Percentiles rank a stretch among this genome's conserved stretches.
phyloP scores from a whole-genome alignment of 1,140 invertebrate species.

The Colletes gigas region DNA sequence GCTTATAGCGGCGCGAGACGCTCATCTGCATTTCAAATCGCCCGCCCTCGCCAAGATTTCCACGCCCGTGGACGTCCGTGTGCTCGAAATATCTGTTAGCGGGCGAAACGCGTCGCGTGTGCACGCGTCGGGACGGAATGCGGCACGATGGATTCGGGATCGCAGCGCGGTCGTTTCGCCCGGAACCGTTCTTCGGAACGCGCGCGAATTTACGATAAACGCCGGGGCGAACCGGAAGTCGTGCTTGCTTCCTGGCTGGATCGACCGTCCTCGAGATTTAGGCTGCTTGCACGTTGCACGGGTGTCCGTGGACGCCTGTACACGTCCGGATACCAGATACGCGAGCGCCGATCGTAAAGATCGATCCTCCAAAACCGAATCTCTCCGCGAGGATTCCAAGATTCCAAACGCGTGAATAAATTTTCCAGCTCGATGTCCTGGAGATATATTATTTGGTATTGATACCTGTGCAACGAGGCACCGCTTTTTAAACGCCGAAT shows the following conservation, averaged over 20 bases:
- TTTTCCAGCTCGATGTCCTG: too few species aligned
- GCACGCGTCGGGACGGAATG: slow-evolving; percentile 10
- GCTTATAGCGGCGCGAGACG: slow-evolving; percentile 66
- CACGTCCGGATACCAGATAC: too few species aligned
- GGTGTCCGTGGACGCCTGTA: not conserved
- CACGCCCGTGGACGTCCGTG: slow-evolving; percentile 22
- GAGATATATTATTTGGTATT: too few species aligned
- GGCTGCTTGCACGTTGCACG: too few species aligned
- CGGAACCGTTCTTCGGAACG: slow-evolving; percentile 33
- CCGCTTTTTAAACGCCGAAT: too few species aligned
- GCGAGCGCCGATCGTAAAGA: too few species aligned
- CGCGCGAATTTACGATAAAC: slow-evolving; percentile 46
- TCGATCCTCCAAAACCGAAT: too few species aligned
- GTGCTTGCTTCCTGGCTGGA: slow-evolving; percentile 27
- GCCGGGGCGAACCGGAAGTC: slow-evolving; percentile 51
- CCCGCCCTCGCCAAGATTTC: slow-evolving; percentile 52
- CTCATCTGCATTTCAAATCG: slow-evolving; percentile 74
- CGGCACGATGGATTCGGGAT: slow-evolving; percentile 32
- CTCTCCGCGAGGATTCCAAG: too few species aligned
- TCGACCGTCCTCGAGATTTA: not conserved
- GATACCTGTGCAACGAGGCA: too few species aligned
- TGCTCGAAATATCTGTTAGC: not conserved
- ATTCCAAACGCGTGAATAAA: too few species aligned
- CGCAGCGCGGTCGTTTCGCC: slow-evolving; percentile 16
- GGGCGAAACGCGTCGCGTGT: slow-evolving; percentile 6